Evolutionary conservation across 2,113 vertebrate species (phyloP).

Genomic region (Corapipo altera): DNA sequence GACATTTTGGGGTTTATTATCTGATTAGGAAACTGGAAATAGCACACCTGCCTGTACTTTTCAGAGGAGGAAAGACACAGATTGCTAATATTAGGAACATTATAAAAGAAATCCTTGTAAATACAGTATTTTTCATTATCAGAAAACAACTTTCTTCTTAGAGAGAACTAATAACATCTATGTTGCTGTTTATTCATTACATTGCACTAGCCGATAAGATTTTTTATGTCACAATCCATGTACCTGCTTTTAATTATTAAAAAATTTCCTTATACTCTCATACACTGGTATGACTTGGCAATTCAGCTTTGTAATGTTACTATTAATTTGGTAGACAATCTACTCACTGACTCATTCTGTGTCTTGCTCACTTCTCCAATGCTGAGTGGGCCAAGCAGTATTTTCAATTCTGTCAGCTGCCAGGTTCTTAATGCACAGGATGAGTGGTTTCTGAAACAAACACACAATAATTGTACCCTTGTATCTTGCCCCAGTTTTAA

Average conservation of each 20-base stretch:
- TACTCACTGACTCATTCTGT: neutral
- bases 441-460: neutral
- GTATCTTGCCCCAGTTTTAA: neutral
- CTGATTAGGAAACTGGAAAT: neutral
- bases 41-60: neutral
- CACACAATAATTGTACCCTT: neutral
- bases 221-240: neutral
- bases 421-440: neutral
- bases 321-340: neutral
- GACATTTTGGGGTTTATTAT: neutral
- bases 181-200: neutral
- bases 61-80: neutral
- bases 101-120: neutral
- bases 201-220: neutral
- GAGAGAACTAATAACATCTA: neutral
- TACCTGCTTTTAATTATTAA: neutral
- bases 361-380: neutral
- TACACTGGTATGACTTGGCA: neutral
- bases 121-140: neutral
- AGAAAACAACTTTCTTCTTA: neutral
- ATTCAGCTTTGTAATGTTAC: neutral
- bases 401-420: neutral
- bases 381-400: neutral
- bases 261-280: neutral
- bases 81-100: neutral